phyloP scores from a whole-genome alignment of 2,888 invertebrate species.

The Eupelmus urozonus region DNA sequence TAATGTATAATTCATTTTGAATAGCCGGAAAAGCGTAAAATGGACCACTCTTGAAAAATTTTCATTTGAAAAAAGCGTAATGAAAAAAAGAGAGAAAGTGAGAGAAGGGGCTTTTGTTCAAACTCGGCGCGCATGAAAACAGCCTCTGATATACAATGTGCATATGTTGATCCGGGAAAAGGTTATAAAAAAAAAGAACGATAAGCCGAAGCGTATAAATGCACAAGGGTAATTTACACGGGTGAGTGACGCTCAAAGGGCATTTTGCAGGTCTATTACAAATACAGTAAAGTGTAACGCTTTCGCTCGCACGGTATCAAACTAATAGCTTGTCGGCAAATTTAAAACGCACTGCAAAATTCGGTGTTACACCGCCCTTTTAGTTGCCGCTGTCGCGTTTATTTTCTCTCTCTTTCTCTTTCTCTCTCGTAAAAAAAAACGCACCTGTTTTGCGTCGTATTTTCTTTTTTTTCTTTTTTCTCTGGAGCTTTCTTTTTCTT shows the following conservation, averaged over 20 bases:
- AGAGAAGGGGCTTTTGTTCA: neutral
- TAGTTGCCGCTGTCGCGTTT: neutral
- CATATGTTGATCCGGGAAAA: neutral
- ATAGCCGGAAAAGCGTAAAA: no score
- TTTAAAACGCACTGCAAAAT: constrained; percentile 44
- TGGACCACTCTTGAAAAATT: no score
- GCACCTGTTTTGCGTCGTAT: constrained; percentile 15
- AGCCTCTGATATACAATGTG: neutral
- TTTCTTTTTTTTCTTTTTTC: constrained; percentile 20
- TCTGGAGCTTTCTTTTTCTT: neutral
- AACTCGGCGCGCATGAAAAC: neutral
- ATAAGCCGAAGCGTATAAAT: neutral
- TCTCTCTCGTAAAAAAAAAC: neutral
- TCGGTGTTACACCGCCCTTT: neutral
- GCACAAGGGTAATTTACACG: constrained; percentile 18
- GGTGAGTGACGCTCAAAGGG: constrained; percentile 11
- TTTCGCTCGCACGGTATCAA: constrained; percentile 8
- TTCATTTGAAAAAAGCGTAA: no score
- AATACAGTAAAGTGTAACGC: constrained; percentile 33
- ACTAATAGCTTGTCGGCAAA: constrained; percentile 42
- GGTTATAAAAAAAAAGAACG: neutral
- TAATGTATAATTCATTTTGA: neutral
- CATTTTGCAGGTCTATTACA: constrained; percentile 45
- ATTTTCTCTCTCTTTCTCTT: neutral
- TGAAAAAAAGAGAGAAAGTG: no score